These are phyloP conservation scores for Hybognathus amarus DNA, from an alignment of 2,797 vertebrate species.

Conservation along the genomic window DNA sequence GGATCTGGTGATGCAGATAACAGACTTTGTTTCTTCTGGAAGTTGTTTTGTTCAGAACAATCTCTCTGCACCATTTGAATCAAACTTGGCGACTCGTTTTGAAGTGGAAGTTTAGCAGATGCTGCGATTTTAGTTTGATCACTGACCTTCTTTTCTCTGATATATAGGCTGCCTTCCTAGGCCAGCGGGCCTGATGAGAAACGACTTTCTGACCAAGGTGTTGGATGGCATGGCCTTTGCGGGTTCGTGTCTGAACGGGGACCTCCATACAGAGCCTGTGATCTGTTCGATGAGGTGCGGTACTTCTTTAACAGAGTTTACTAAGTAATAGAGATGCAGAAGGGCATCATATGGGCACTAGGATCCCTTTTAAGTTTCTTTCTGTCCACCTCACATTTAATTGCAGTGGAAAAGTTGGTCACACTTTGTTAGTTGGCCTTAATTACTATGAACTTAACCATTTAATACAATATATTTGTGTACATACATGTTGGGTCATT, in stretches of 20 bases:
- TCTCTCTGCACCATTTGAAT: constrained; percentile 30
- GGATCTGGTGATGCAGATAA: constrained; percentile 25
- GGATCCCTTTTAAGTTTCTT: neutral
- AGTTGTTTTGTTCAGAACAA: constrained; percentile 29
- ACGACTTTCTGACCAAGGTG: constrained; percentile 97
- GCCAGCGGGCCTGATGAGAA: constrained; percentile 94
- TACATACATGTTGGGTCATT: neutral
- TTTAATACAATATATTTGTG: neutral
- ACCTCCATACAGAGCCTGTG: constrained; percentile 92
- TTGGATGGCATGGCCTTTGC: constrained; percentile 99
- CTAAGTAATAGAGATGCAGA: neutral
- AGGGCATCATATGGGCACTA: neutral
- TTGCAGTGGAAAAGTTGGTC: neutral
- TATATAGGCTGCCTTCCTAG: constrained; percentile 91
- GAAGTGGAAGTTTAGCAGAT: constrained; percentile 3
- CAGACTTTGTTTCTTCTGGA: constrained; percentile 35
- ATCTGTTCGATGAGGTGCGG: constrained; percentile 97
- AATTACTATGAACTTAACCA: neutral
- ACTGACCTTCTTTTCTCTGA: constrained; percentile 60
- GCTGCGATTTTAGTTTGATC: constrained; percentile 11
- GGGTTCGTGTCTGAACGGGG: constrained; percentile 98
- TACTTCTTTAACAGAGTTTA: neutral
- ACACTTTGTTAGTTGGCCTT: neutral
- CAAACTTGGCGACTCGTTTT: neutral
- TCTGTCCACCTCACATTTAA: neutral